Conservation (phyloP, 2,888 invertebrate genomes). For the Drepanosiphum platanoidis region DNA sequence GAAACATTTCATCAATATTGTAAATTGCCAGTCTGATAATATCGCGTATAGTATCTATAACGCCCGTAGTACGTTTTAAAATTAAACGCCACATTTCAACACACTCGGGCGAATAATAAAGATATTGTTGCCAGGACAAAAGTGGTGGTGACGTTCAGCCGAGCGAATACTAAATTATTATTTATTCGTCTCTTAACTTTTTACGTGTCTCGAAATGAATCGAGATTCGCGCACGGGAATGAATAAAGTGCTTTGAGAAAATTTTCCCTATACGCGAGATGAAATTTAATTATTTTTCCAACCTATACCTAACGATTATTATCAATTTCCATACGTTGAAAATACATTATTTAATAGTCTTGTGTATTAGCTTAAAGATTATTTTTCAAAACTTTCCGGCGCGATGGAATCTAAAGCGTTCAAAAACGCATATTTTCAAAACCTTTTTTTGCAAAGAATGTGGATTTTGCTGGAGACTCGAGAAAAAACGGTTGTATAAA, state of each 20-base stretch:
- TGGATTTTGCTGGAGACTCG: not conserved
- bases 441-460: constrained; percentile 26
- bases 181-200: not conserved
- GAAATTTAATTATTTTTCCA: not conserved
- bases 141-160: not conserved
- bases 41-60: not conserved
- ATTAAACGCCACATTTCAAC: not conserved
- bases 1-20: not conserved
- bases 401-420: constrained; percentile 13
- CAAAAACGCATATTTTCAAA: constrained; percentile 44
- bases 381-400: constrained; percentile 23
- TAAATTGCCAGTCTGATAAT: no score
- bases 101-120: not conserved
- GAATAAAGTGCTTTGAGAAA: not conserved
- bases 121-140: no score
- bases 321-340: not conserved
- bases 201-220: not conserved
- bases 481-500: constrained; percentile 37
- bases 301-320: not conserved
- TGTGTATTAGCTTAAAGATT: not conserved
- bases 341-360: constrained; percentile 8
- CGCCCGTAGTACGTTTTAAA: not conserved
- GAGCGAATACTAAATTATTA: not conserved
- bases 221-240: not conserved
- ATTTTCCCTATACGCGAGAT: not conserved